Base-by-base conservation (phyloP, 2,113 vertebrate genomes). In the Zeus faber region DNA sequence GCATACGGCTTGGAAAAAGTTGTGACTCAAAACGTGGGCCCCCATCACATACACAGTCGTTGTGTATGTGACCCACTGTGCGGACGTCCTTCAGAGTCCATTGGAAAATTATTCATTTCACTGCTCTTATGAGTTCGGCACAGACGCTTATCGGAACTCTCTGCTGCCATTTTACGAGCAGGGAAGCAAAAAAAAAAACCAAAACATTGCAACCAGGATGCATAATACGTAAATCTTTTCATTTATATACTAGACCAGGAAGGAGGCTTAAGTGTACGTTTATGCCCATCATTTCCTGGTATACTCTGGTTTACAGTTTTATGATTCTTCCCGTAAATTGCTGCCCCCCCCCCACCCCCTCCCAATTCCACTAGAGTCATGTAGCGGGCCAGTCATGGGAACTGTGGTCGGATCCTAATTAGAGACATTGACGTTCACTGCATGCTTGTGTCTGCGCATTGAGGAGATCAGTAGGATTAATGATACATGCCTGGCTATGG, bases 321-420 rank as follows among this genome's bases (percentile, higher is more conserved):
- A 83, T 67, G 80, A 69, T 72, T 66, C 58, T 87, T 87, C 80
- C 83, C 51, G 81, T 87, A 87, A 87, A 73, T 70, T 21, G 62
- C 65, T 70, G 77, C 55, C 67, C 65, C 69, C 37, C 58, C 31
- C 43, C 73, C 14, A 3, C 33, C 33, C 33, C 33, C 33, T 1
- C 33, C 33, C 7, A 8, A 29, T 29, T 29, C 62, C 76, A 72
- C 60, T 41, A 39, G 62, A 70, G 63, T 53, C 53, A 29, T 65
- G 74, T 47, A 71, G 56, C 61, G 57, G 24, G 29, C 43, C 58
- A 66, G 54, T 74, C 70, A 79, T 77, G 77, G 77, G 74, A 84
- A 75, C 61, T 71, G 82, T 54, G 78, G 79, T 58, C 40, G 44
- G 52, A 49, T 78, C 51, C 59, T 84, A 84, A 87, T 87, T 84